Evolutionary conservation across 2,888 invertebrate species (phyloP).

Genomic region (Lycaena phlaeas): DNA sequence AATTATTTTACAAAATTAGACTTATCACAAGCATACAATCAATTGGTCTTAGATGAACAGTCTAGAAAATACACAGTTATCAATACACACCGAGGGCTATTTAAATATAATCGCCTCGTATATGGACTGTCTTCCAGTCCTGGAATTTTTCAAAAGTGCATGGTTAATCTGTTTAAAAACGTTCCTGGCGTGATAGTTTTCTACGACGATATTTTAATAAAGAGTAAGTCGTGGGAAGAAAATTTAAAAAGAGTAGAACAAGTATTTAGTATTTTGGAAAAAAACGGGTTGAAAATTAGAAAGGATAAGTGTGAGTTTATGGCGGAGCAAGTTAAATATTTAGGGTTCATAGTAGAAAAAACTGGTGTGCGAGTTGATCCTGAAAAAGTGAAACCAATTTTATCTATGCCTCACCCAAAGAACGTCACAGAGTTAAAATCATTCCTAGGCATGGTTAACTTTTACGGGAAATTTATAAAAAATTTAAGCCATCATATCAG

Average conservation of each 20-base stretch:
- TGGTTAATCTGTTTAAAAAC: no score
- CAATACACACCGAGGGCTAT: no score
- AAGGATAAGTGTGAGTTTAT: slow-evolving; percentile 9
- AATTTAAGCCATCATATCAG: not conserved
- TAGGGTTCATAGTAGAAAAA: slow-evolving; percentile 5
- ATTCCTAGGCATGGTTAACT: not conserved
- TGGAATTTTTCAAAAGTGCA: no score
- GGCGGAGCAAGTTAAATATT: slow-evolving; percentile 1
- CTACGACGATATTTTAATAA: slow-evolving; percentile 15
- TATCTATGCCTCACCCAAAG: not conserved
- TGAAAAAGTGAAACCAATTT: not conserved
- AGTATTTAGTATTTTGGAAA: slow-evolving; percentile 11
- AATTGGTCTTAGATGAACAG: no score
- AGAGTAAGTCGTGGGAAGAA: not conserved
- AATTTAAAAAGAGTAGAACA: slow-evolving; percentile 13
- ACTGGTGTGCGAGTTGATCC: not conserved
- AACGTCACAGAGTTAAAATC: not conserved
- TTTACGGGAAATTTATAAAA: not conserved
- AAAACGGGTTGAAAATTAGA: slow-evolving; percentile 7
- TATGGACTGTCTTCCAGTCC: no score
- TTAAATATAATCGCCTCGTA: no score
- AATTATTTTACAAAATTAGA: no score
- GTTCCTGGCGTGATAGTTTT: no score
- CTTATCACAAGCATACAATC: no score
- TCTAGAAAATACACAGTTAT: no score